phyloP scores from a whole-genome alignment of 2,113 vertebrate genomes.

The Nyctereutes procyonoides region DNA sequence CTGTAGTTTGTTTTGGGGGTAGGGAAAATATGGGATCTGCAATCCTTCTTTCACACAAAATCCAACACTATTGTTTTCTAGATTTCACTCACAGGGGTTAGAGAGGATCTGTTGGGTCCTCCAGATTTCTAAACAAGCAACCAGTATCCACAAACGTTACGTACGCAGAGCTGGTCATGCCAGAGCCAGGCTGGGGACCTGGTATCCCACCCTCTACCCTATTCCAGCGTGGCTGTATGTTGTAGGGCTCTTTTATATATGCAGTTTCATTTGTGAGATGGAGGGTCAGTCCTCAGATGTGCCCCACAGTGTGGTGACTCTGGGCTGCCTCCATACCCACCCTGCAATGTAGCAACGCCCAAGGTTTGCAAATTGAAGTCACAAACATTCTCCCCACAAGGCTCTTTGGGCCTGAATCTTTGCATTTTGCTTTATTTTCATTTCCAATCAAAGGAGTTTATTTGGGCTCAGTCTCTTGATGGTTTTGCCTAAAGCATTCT shows the following conservation, averaged over 20 bases:
- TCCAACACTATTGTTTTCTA: background rate
- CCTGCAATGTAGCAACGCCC: background rate
- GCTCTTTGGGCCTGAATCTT: background rate
- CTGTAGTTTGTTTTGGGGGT: background rate
- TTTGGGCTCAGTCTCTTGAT: background rate
- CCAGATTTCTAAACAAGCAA: background rate
- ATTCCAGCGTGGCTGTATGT: background rate
- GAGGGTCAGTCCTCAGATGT: background rate
- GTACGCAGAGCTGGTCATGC: rapidly evolving
- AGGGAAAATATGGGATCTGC: background rate
- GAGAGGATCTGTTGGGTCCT: background rate
- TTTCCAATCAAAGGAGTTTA: conserved; percentile 13
- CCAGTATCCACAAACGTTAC: background rate
- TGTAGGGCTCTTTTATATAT: background rate
- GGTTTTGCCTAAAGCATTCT: background rate
- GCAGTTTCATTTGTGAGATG: background rate
- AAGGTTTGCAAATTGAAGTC: background rate
- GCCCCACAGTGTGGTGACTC: background rate
- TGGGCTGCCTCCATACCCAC: background rate
- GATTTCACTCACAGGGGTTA: background rate
- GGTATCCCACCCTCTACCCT: background rate
- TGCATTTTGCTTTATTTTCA: conserved; percentile 4
- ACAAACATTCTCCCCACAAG: background rate
- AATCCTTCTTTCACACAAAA: background rate
- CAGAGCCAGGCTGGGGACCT: background rate